A percentile compares a stretch with the other conserved stretches of the same genome.
phyloP scores from a whole-genome alignment of 2,888 invertebrate genomes.

The Rhingia rostrata region DNA sequence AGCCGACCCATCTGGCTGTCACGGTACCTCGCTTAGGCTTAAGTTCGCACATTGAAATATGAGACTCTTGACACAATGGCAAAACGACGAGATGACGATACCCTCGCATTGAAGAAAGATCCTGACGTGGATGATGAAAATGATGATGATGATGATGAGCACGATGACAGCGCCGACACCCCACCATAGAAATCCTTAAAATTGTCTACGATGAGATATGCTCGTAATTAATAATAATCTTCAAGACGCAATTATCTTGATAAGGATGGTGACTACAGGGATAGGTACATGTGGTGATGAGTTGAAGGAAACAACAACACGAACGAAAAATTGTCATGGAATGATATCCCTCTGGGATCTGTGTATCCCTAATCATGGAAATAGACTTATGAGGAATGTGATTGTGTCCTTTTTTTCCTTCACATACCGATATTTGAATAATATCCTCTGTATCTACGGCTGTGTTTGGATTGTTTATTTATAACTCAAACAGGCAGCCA shows the following conservation, averaged over 20 bases:
- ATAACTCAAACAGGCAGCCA: constrained; percentile 29
- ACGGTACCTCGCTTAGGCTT: constrained; percentile 51
- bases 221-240: constrained; percentile 68
- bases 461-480: constrained; percentile 12
- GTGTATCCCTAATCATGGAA: constrained; percentile 32
- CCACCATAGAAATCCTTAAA: constrained; percentile 61
- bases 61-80: constrained; percentile 70
- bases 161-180: constrained; percentile 47
- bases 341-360: constrained; percentile 41
- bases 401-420: constrained; percentile 15
- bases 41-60: constrained; percentile 71
- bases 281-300: not conserved
- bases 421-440: not conserved
- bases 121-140: constrained; percentile 52
- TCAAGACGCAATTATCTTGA: constrained; percentile 46
- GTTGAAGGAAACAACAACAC: not conserved
- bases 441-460: not conserved
- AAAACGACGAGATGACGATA: constrained; percentile 52
- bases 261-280: not conserved
- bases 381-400: constrained; percentile 34
- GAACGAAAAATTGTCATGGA: not conserved
- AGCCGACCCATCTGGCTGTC: constrained; percentile 37
- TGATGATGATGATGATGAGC: constrained; percentile 60
- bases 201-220: constrained; percentile 64
- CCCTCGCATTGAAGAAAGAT: constrained; percentile 5